Percentiles rank a stretch among this genome's conserved stretches.
Evolutionary conservation across 2,113 vertebrate species (phyloP).

Genomic region (Solenodon paradoxus): DNA sequence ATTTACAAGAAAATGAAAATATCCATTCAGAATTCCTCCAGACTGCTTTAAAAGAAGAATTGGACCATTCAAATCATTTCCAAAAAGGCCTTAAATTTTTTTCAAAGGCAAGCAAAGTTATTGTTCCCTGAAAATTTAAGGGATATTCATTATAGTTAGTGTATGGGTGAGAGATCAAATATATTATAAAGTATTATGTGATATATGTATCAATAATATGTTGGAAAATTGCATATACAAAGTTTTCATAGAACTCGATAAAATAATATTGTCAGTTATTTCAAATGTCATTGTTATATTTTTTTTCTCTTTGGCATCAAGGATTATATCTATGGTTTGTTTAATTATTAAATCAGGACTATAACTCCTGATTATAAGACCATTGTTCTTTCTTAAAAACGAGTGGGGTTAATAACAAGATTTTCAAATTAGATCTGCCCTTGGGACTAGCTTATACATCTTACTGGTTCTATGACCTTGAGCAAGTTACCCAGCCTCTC

Average conservation of each 20-base stretch:
- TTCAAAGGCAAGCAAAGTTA: constrained; percentile 27
- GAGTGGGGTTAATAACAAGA: background rate
- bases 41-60: constrained; percentile 10
- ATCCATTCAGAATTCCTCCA: background rate
- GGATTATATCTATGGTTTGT: background rate
- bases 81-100: background rate
- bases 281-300: background rate
- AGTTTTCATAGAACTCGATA: background rate
- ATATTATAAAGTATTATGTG: background rate
- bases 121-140: background rate
- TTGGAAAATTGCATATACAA: background rate
- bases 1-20: constrained; percentile 2
- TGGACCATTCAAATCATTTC: background rate
- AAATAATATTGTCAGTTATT: background rate
- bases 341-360: background rate
- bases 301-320: background rate
- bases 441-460: background rate
- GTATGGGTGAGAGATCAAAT: background rate
- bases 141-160: background rate
- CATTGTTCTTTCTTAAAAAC: background rate
- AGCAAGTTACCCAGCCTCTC: background rate
- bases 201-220: background rate
- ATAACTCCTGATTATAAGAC: background rate
- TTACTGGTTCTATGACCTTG: background rate
- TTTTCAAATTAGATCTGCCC: constrained; percentile 3